Evolutionary conservation across 2,888 invertebrate species (phyloP).

Genomic region (Drosophila bunnanda): DNA sequence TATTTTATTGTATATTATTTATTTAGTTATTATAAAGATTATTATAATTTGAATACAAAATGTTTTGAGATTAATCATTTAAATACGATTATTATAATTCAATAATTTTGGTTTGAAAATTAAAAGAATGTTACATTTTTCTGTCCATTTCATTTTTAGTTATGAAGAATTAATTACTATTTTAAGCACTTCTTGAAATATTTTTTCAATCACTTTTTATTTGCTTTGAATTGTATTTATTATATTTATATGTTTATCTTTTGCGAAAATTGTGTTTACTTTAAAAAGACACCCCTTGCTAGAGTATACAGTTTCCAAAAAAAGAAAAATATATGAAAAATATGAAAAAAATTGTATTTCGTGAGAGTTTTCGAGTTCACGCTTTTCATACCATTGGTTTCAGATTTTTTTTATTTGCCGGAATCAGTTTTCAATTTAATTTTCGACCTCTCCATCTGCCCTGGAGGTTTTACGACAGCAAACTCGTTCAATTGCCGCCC

Average conservation of each 20-base stretch:
- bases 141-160: too few species aligned
- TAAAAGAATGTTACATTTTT: too few species aligned
- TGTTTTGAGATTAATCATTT: too few species aligned
- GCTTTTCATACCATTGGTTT: slow-evolving; percentile 16
- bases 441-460: slow-evolving; percentile 39
- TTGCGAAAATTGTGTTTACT: not conserved
- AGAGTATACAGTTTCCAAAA: not conserved
- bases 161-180: too few species aligned
- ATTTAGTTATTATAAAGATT: not conserved
- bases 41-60: too few species aligned
- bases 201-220: not conserved
- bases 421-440: slow-evolving; percentile 24
- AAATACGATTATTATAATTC: not conserved
- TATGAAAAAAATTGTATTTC: not conserved
- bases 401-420: slow-evolving; percentile 15
- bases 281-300: not conserved
- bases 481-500: slow-evolving; percentile 94
- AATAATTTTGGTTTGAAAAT: too few species aligned
- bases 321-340: not conserved
- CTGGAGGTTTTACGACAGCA: slow-evolving; percentile 94
- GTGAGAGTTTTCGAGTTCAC: slow-evolving; percentile 13
- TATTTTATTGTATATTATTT: not conserved
- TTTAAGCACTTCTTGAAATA: not conserved
- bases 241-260: not conserved
- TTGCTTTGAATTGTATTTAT: not conserved